Evolutionary conservation across 2,797 vertebrate genomes (phyloP), one percentile per base, ranked within the genome.

Genomic region (Galagoides demidoff): DNA sequence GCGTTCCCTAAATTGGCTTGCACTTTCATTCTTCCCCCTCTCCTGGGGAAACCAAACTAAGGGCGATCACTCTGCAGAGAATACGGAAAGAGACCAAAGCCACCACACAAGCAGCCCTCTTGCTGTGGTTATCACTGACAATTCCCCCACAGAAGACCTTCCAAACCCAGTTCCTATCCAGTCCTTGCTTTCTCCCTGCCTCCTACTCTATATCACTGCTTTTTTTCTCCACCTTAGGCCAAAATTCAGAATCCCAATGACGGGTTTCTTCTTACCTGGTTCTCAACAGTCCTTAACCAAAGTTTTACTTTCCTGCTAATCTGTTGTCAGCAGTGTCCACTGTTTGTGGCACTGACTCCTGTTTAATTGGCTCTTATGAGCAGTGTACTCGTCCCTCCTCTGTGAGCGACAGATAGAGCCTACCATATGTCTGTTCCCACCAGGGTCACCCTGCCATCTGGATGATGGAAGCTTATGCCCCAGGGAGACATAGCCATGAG

Each of bases 381-480:
- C 37, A 90, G 93, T 78, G 70, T 90, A 87, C 92, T 97, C 96
- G 92, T 97, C 97, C 91, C 97, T 90, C 83, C 78, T 78, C 94
- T 95, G 87, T 96, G 94, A 98, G 96, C 19, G 37, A 96, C 88
- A 90, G 86, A 66, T 95, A 84, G 79, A 95, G n/a, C 31, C 77
- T 82, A 89, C 97, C 98, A 98, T 98, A 98, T 98, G 98, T 96
- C 98, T 98, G 39, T 97, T 96, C 98, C 92, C 88, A 97, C 95
- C 70, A 57, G 92, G 90, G 97, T 96, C 97, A 93, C 90, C 95
- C 94, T 4, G 23, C 98, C 98, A 98, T 99, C 98, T 98, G 98
- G 98, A 96, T 81, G 27, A 87, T 85, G 61, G 79, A 96, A 96
- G 94, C 91, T 96, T 97, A 98, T 97, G 96, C 98, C 98, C 97